Evolutionary conservation across 1,140 invertebrate species (phyloP), one percentile per base, ranked within the genome.

Genomic region (Scaptomyza graminum): DNA sequence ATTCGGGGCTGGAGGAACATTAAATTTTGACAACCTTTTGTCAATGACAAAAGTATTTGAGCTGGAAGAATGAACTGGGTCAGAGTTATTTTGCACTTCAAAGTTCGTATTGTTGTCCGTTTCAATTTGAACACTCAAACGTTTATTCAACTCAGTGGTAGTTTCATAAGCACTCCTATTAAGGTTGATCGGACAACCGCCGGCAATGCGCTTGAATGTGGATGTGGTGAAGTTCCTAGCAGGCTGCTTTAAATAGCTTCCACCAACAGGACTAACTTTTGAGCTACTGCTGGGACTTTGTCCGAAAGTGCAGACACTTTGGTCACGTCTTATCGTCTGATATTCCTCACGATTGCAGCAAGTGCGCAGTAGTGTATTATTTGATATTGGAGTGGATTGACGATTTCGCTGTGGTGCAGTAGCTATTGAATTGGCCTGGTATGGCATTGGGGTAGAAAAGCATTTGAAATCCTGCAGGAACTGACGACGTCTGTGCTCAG

Each of bases 111-210:
- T 90, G 50, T 70, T 77, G 5, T 60, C 80, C 6, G 77, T 54
- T 15, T 71, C 74, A 18, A 90, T 90, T 22, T 89, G 65, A 6
- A 91, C 90, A 6, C 59, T 68, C 13, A 90, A 44, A 49, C 62
- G 67, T 28, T 84, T 83, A 31, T 81, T 50, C 55, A 13, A 39
- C 13, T 70, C 65, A 1, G 31, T 51, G 3, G 55, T 50, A 2
- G 62, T 22, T 2, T 79, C 74, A n/a, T 72, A 34, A 13, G 39
- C 52, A n/a, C 62, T 69, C 3, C 90, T 91, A 18, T 79, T 90
- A 2, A 90, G 90, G 61, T 84, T 90, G 0, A 91, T 91, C 11
- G 76, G 66, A 47, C 84, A 90, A 9, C 79, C 76, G 1, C 76
- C 84, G 3, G 25, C 61, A 34, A 52, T 84, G n/a, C 50, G 44